Conservation (phyloP, 2,888 invertebrate genomes). For the Drosophila kokeensis region DNA sequence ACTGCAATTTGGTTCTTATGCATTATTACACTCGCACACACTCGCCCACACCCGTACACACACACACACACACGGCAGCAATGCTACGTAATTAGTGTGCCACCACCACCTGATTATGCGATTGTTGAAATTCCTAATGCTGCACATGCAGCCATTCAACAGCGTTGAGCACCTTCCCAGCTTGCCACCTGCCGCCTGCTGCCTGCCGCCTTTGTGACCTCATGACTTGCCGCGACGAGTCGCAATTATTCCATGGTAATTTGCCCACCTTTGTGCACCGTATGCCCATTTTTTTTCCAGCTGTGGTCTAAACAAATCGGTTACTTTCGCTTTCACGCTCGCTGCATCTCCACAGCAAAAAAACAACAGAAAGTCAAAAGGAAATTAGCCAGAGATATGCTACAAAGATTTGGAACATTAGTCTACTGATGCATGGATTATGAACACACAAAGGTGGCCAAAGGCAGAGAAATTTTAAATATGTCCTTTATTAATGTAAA, state of each 20-base stretch:
- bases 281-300: conserved; percentile 18
- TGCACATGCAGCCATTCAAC: conserved; percentile 9
- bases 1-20: conserved; percentile 58
- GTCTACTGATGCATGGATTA: background rate
- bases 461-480: background rate
- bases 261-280: conserved; percentile 11
- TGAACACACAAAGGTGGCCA: background rate
- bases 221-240: conserved; percentile 1
- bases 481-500: background rate
- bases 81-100: conserved; percentile 53
- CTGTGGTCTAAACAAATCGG: conserved; percentile 35
- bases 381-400: background rate
- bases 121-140: conserved; percentile 33
- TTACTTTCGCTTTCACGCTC: conserved; percentile 46
- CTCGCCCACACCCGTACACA: conserved; percentile 10
- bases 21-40: conserved; percentile 59
- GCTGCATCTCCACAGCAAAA: background rate
- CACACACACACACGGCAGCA: conserved; percentile 5
- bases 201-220: conserved; percentile 8
- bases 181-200: conserved; percentile 4
- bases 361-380: background rate
- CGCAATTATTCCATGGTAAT: conserved; percentile 13
- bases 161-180: conserved; percentile 12
- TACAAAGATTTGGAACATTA: background rate
- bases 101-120: conserved; percentile 44